Conservation (phyloP, 2,888 invertebrate species). For the Camptogramma bilineatum region DNA sequence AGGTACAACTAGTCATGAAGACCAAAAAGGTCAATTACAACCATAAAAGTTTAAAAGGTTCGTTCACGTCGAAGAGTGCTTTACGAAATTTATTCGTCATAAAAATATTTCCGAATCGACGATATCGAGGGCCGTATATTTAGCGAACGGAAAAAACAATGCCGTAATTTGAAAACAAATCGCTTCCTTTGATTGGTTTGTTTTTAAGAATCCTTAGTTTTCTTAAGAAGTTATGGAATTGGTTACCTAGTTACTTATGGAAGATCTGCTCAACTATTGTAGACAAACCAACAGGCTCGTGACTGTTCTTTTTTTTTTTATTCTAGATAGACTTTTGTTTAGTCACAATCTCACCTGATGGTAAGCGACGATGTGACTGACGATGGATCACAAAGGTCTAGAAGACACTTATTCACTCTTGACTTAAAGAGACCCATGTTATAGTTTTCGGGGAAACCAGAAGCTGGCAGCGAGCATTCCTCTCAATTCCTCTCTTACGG, state of each 20-base stretch:
- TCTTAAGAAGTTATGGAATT: conserved; percentile 8
- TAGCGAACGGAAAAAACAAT: conserved; percentile 33
- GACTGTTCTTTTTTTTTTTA: not conserved
- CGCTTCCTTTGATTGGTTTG: conserved; percentile 18
- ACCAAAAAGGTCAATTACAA: not conserved
- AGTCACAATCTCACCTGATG: too few species aligned
- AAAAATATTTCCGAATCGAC: conserved; percentile 15
- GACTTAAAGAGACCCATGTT: too few species aligned
- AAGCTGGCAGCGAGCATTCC: too few species aligned
- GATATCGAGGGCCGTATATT: conserved; percentile 13
- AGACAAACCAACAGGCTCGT: not conserved
- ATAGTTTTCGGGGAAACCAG: too few species aligned
- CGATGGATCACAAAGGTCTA: too few species aligned
- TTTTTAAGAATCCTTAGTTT: conserved; percentile 16
- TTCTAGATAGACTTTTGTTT: too few species aligned
- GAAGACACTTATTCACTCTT: too few species aligned
- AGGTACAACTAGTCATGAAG: not conserved
- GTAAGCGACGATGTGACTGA: too few species aligned
- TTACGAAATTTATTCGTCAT: conserved; percentile 20
- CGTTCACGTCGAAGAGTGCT: conserved; percentile 5
- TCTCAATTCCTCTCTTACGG: too few species aligned
- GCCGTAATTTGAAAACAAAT: conserved; percentile 30
- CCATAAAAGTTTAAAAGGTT: conserved; percentile 3
- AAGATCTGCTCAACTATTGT: not conserved
- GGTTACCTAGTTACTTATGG: not conserved